Conservation (phyloP, 2,113 vertebrate genomes). For the Lethenteron reissneri region DNA sequence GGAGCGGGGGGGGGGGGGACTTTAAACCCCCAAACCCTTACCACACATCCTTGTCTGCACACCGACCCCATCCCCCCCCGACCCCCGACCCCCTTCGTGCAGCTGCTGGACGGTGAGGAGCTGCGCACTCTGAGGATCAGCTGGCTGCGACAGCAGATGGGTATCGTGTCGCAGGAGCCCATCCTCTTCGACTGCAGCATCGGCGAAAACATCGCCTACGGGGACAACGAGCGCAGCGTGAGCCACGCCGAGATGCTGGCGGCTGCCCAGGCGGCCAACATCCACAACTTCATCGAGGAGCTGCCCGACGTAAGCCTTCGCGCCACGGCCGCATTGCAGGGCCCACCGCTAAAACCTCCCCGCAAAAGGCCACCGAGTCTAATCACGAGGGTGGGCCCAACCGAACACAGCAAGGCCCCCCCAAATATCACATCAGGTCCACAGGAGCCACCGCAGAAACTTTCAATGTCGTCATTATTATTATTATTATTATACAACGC, state of each 20-base stretch:
- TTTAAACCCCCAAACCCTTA: too few relatives aligned
- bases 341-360: too few relatives aligned
- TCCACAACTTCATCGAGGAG: slow-evolving; percentile 22
- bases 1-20: too few relatives aligned
- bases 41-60: slow-evolving; percentile 9
- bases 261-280: slow-evolving; percentile 23
- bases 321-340: neutral
- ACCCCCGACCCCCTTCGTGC: slow-evolving; percentile 15
- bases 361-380: neutral
- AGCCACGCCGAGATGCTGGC: slow-evolving; percentile 20
- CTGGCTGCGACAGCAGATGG: slow-evolving; percentile 19
- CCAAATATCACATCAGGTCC: too few relatives aligned
- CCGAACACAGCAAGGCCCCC: too few relatives aligned
- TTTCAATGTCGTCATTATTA: too few relatives aligned
- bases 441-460: too few relatives aligned
- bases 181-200: slow-evolving; percentile 24
- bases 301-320: slow-evolving; percentile 18
- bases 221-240: slow-evolving; percentile 16
- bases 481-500: too few relatives aligned
- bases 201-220: slow-evolving; percentile 24
- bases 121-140: slow-evolving; percentile 18
- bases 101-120: slow-evolving; percentile 25
- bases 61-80: slow-evolving; percentile 25
- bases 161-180: slow-evolving; percentile 25
- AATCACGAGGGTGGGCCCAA: neutral